Evolutionary conservation across 1,140 invertebrate genomes (phyloP), one percentile per base, ranked within the genome.

Genomic region (Papilio polyxenes): DNA sequence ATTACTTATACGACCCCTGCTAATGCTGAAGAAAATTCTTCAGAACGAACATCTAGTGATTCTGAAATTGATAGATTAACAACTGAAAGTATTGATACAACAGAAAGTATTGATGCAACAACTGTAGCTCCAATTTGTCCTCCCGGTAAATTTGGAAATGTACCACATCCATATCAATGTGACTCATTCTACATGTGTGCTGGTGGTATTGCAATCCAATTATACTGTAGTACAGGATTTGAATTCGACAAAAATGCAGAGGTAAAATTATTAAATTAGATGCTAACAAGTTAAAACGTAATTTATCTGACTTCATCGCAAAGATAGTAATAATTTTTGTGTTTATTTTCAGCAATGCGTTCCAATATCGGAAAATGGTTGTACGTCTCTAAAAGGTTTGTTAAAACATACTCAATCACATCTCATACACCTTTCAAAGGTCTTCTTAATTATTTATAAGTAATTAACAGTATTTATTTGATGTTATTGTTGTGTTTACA

Each of bases 291-390:
- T 62, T 75, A 31, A 17, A 17, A 6, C 3, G 15, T 17, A 17
- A 15, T 56, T 56, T 6, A 56, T 56, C 17, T 17, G 15, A 17
- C 53, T 17, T 56, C 5, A 17, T 56, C 53, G 5, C 15, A 17
- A 17, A 56, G 13, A 17, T 6, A 56, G 3, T 56, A 56, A 56
- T 56, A 56, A n/a, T 56, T 56, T 56, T 56, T 17, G 17, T 80
- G 69, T 83, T 81, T 81, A 59, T 53, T 89, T 89, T 44, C 85
- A 89, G 88, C 40, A 83, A 83, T 89, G 88, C 44, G 83, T 81
- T 1, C 9, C 44, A 5, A 86, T 89, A 51, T 80, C 87, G 20
- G 83, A 86, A 8, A 79, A 81, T 49, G 89, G 89, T 8, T 90
- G 89, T 56, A 89, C 87, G 3, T 83, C 84, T 72, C 31, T 72